Evolutionary conservation across 2,113 vertebrate species (phyloP).

Genomic region (Salminus brasiliensis): DNA sequence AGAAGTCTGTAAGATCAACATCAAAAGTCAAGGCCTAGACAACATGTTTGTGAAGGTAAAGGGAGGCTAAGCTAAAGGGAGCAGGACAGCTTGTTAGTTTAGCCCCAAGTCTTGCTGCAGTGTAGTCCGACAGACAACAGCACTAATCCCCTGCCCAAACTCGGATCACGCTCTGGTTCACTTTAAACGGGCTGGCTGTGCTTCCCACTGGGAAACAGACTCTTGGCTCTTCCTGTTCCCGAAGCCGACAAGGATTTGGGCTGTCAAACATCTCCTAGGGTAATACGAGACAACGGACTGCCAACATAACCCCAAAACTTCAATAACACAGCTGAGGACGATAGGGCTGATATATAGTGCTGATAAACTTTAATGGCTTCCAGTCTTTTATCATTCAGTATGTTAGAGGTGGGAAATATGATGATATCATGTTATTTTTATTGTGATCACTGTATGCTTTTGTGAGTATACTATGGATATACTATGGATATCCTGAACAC

Average conservation of each 20-base stretch:
- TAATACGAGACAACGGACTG: constrained; percentile 45
- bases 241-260: constrained; percentile 40
- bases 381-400: not conserved
- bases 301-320: constrained; percentile 18
- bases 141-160: constrained; percentile 72
- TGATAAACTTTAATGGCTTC: not conserved
- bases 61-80: not conserved
- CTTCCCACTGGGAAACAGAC: constrained; percentile 55
- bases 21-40: constrained; percentile 27
- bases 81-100: constrained; percentile 46
- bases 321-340: not conserved
- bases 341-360: not conserved
- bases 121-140: constrained; percentile 56
- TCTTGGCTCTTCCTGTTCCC: constrained; percentile 36
- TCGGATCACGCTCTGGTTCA: constrained; percentile 66
- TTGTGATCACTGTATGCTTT: not conserved
- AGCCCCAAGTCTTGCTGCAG: constrained; percentile 16
- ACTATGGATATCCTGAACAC: not conserved
- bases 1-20: constrained; percentile 21
- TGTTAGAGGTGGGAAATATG: not conserved
- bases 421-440: not conserved
- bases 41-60: constrained; percentile 27
- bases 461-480: not conserved
- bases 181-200: constrained; percentile 57
- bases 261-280: constrained; percentile 46